Conservation (phyloP, 2,797 vertebrate species). For the Gadopsis bispinosus region DNA sequence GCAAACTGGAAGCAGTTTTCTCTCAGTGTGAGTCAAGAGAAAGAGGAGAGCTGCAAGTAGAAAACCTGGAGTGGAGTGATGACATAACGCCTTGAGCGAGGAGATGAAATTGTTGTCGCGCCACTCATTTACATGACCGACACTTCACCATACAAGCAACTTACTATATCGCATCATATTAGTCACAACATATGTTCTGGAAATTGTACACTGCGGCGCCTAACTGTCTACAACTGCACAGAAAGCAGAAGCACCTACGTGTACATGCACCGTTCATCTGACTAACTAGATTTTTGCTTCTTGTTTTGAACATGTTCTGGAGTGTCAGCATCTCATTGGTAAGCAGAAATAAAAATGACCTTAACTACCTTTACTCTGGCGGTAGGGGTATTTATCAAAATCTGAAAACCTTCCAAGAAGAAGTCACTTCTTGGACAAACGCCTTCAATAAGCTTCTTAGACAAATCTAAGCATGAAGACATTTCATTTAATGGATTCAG, state of each 20-base stretch:
- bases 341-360: conserved; percentile 26
- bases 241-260: conserved; percentile 46
- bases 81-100: conserved; percentile 1
- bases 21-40: conserved; percentile 23
- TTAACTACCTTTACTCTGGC: not conserved
- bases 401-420: not conserved
- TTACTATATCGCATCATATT: not conserved
- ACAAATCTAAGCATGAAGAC: not conserved
- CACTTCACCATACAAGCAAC: not conserved
- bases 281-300: conserved; percentile 22
- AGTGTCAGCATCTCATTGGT: conserved; percentile 26
- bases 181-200: not conserved
- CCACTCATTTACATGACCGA: not conserved
- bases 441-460: not conserved
- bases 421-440: not conserved
- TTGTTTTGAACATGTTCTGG: conserved; percentile 31
- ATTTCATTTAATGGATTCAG: conserved; percentile 7
- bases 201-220: conserved; percentile 8
- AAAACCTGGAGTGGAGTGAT: conserved; percentile 18
- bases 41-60: conserved; percentile 6
- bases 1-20: conserved; percentile 4
- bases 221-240: conserved; percentile 5
- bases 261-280: not conserved
- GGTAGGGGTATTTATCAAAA: not conserved
- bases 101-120: not conserved